Base-by-base conservation (phyloP, 2,113 vertebrate genomes). In the Phalacrocorax pelagicus region DNA sequence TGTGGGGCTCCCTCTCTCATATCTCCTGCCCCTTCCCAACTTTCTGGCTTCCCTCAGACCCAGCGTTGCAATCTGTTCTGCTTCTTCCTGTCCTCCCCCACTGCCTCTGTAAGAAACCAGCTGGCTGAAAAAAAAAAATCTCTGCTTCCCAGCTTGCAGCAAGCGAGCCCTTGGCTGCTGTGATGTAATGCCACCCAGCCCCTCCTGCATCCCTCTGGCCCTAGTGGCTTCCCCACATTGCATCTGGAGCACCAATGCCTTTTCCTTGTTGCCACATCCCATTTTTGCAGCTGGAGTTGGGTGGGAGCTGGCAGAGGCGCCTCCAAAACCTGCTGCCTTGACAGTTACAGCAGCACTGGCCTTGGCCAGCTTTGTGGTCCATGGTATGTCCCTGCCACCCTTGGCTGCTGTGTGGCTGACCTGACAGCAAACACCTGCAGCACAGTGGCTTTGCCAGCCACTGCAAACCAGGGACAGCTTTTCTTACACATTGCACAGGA, bases 51-150 rank as follows among this genome's bases (percentile, higher is more conserved):
- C 57, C 57, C 66, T 90, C 70, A 91, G 85, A 24, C 57, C 52
- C 13, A 5, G 46, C 63, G 23, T 2, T 91, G 69, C 78, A 79
- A 81, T 93, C 81, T 91, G 85, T 85, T 96, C 87, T 92, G 36
- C 38, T 86, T 80, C 80, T 91, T 94, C 73, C 51, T 3, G 0
- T 95, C 86, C 71, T 88, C 83, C 59, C 67, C 83, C 47, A 26
- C 87, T 47, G 1, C 81, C 87, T n/a, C 29, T 32, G 4, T 40
- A 66, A 86, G 72, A 80, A 83, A 62, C 69, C n/a, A 91, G 32
- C 12, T 74, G 38, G 59, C 92, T 78, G 52, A 92, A 94, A 74
- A 71, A 59, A 57, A 11, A 9, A 2, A 44, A 44, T 15, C 81
- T 86, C 78, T 89, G 63, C 84, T 55, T 89, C 51, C 80, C 29